Conservation (phyloP, 2,888 invertebrate genomes). For the Gerosis bhagava region DNA sequence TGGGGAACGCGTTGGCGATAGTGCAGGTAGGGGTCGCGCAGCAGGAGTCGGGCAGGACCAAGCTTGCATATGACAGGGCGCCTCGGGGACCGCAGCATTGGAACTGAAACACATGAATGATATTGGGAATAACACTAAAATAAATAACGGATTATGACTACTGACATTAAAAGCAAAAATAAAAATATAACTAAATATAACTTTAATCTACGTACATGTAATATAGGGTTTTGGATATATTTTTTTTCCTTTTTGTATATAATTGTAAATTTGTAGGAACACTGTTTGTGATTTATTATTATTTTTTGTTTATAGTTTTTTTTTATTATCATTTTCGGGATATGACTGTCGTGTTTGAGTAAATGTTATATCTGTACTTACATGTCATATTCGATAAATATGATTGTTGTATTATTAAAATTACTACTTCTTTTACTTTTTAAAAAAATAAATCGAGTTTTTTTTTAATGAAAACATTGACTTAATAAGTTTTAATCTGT, state of each 20-base stretch:
- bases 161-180: no score
- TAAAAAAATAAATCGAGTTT: no score
- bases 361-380: slow-evolving; percentile 41
- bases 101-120: no score
- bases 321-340: slow-evolving; percentile 48
- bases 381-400: slow-evolving; percentile 35
- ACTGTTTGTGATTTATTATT: slow-evolving; percentile 62
- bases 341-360: no score
- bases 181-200: no score
- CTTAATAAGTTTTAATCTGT: no score
- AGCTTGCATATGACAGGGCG: slow-evolving; percentile 51
- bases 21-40: slow-evolving; percentile 59
- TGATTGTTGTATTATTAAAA: no score
- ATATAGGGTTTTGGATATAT: slow-evolving; percentile 66
- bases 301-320: slow-evolving; percentile 46
- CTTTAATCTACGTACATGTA: slow-evolving; percentile 55
- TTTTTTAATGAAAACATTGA: no score
- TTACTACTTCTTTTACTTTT: no score
- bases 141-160: no score
- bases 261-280: slow-evolving; percentile 75
- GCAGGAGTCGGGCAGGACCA: slow-evolving; percentile 61
- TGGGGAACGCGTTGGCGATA: slow-evolving; percentile 51
- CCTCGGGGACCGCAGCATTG: slow-evolving; percentile 79
- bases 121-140: no score
- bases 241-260: slow-evolving; percentile 72